These are phyloP conservation scores for Carettochelys insculpta DNA, from an alignment of 2,113 vertebrate species.

Conservation along the genomic window DNA sequence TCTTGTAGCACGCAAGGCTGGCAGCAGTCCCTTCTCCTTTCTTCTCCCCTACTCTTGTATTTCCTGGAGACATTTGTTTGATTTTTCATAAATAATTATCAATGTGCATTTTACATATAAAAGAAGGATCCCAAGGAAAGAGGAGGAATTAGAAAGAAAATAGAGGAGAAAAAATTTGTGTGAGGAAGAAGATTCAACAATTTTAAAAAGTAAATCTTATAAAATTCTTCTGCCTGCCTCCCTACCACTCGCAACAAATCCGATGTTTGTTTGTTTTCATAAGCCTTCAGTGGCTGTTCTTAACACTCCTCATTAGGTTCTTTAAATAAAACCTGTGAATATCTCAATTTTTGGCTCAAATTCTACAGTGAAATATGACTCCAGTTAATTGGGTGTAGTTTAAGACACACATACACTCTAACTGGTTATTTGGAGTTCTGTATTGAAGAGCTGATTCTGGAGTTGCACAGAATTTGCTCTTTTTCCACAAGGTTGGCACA, in stretches of 20 bases:
- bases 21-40: background rate
- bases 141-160: background rate
- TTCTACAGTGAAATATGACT: background rate
- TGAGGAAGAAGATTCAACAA: background rate
- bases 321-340: background rate
- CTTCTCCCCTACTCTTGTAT: background rate
- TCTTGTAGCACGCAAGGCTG: fast-evolving
- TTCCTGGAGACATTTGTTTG: background rate
- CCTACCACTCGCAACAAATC: background rate
- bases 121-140: background rate
- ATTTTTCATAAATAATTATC: background rate
- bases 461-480: background rate
- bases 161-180: background rate
- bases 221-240: background rate
- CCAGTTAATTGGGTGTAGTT: background rate
- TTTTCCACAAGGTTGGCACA: background rate
- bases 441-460: background rate
- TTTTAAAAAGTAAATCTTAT: background rate
- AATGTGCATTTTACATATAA: background rate
- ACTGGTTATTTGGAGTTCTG: background rate
- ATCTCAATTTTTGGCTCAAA: background rate
- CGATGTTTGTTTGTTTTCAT: background rate
- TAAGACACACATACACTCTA: background rate
- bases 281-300: background rate
- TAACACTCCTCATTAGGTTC: background rate